These are phyloP conservation scores for Sclerodermus sp. DNA, from an alignment of 2,888 invertebrate genomes.

Conservation along the genomic window DNA sequence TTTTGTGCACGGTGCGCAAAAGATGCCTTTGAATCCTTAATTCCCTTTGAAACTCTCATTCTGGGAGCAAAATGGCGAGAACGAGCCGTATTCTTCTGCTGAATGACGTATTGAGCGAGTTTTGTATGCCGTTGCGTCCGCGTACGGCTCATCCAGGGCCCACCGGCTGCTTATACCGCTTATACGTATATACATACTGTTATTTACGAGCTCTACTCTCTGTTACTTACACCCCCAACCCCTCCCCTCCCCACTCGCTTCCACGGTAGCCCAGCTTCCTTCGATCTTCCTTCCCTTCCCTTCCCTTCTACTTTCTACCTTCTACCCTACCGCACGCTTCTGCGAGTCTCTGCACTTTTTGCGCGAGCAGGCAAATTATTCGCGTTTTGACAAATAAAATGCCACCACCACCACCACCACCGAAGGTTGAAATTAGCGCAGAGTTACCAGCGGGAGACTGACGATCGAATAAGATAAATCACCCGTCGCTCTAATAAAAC, in stretches of 20 bases:
- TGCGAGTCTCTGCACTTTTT: no score
- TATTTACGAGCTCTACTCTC: neutral
- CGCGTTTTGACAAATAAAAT: no score
- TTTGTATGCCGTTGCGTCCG: conserved; percentile 52
- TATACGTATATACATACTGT: neutral
- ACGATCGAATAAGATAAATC: no score
- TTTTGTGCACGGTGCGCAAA: conserved; percentile 53
- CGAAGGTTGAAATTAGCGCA: no score
- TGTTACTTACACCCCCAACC: neutral
- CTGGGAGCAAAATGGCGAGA: conserved; percentile 55
- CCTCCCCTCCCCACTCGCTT: conserved; percentile 7
- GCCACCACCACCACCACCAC: no score
- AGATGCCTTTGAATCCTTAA: conserved; percentile 59
- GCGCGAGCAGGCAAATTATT: no score
- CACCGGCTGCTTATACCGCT: conserved; percentile 24
- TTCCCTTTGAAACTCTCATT: conserved; percentile 58
- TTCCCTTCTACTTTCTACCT: no score
- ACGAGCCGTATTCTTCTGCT: conserved; percentile 56
- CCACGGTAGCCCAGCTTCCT: no score
- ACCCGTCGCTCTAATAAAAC: no score
- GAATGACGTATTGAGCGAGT: conserved; percentile 58
- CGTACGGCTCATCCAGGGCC: conserved; percentile 43
- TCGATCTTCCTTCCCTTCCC: no score
- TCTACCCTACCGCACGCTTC: no score
- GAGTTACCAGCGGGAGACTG: no score